phyloP scores from a whole-genome alignment of 2,113 vertebrate species.

The Lota lota region DNA sequence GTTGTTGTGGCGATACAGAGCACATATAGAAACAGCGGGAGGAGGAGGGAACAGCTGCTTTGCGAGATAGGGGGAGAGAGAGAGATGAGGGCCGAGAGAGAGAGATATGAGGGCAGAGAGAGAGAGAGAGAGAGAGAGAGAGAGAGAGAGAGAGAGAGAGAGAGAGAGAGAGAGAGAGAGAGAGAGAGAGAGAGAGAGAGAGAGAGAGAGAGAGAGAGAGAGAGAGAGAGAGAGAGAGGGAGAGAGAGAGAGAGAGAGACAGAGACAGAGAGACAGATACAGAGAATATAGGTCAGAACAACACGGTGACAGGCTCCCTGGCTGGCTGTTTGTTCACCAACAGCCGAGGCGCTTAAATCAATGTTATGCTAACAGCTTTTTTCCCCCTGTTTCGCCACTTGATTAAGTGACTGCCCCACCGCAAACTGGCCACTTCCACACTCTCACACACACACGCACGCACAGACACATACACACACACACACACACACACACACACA shows the following conservation, averaged over 20 bases:
- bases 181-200: not conserved
- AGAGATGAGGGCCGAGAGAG: constrained; percentile 1
- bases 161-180: not conserved
- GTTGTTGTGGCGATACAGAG: no score
- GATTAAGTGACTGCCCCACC: no score
- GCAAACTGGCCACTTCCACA: no score
- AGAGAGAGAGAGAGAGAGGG: not conserved
- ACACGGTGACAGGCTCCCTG: not conserved
- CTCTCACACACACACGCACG: no score
- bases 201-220: not conserved
- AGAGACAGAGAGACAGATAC: not conserved
- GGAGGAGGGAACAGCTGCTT: no score
- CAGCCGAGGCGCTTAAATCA: no score
- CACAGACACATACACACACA: no score
- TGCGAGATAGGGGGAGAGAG: not conserved
- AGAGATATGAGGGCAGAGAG: not conserved
- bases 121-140: not conserved
- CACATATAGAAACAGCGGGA: no score
- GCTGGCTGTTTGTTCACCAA: no score
- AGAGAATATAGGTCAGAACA: not conserved
- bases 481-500: no score
- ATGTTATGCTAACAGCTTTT: no score
- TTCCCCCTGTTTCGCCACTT: no score
- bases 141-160: not conserved
- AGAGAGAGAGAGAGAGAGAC: not conserved